These are phyloP conservation scores for Bactericera cockerelli DNA, from an alignment of 1,140 invertebrate genomes.

Conservation along the genomic window DNA sequence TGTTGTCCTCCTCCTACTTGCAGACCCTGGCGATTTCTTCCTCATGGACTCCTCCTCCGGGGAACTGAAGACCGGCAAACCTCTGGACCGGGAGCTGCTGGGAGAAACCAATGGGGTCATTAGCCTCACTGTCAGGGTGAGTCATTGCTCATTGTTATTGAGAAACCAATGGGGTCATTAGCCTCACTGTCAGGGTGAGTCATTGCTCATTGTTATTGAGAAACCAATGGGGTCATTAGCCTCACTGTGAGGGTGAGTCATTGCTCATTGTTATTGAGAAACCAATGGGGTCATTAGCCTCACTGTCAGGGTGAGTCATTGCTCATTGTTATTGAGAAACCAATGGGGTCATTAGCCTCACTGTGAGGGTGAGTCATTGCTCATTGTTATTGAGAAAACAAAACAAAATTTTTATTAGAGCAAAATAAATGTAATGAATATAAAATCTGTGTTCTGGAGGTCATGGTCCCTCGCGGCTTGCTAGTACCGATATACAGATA, in stretches of 20 bases:
- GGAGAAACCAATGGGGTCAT: conserved; percentile 61
- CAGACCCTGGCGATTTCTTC: conserved; percentile 78
- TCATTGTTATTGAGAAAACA: conserved; percentile 24
- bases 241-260: conserved; percentile 44
- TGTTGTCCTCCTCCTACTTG: no score
- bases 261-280: conserved; percentile 30
- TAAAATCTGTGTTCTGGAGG: no score
- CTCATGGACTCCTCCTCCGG: conserved; percentile 57
- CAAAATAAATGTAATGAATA: no score
- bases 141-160: conserved; percentile 22
- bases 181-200: conserved; percentile 46
- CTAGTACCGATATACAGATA: no score
- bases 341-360: conserved; percentile 59
- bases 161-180: conserved; percentile 60
- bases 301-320: conserved; percentile 39
- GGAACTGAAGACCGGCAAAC: conserved; percentile 64
- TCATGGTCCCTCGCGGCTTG: no score
- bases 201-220: conserved; percentile 24
- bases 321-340: not conserved
- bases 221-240: conserved; percentile 59
- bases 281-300: conserved; percentile 61
- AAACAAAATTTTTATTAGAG: no score
- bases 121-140: conserved; percentile 47
- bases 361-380: conserved; percentile 38
- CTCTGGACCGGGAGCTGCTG: conserved; percentile 65